Percentiles rank a stretch among this genome's conserved stretches.
Conservation (phyloP, 2,113 vertebrate genomes). For the Turdus rufiventris region DNA sequence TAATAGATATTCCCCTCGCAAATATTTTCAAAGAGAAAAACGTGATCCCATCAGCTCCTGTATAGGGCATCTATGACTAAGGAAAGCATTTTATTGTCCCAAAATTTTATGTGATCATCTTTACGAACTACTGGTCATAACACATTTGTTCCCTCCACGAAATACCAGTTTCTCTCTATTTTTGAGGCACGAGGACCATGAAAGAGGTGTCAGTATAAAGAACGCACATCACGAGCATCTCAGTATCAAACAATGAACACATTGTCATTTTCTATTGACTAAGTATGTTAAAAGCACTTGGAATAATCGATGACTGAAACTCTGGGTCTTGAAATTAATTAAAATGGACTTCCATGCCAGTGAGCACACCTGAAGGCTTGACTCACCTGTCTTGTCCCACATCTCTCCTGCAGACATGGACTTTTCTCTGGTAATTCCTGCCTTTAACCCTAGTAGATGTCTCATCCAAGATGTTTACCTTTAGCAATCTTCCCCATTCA, state of each 20-base stretch:
- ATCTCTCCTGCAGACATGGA: not conserved
- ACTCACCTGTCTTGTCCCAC: accelerated
- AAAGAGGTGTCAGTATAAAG: not conserved
- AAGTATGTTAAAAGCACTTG: not conserved
- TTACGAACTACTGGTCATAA: not conserved
- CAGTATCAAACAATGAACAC: accelerated
- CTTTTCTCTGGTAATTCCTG: not conserved
- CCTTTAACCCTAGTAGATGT: not conserved
- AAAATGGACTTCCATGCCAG: not conserved
- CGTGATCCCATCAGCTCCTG: accelerated
- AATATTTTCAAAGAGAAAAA: not conserved
- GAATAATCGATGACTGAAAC: not conserved
- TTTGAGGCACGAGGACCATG: accelerated
- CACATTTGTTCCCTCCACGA: accelerated
- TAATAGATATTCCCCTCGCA: accelerated
- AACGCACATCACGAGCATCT: accelerated
- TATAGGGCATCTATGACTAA: not conserved
- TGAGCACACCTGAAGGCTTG: accelerated
- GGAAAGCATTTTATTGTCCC: accelerated
- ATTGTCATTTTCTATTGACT: not conserved
- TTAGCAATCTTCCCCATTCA: not conserved
- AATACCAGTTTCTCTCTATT: not conserved
- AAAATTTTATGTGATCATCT: not conserved
- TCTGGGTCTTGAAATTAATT: not conserved
- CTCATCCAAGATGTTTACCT: not conserved